Evolutionary conservation across 2,888 invertebrate genomes (phyloP).

Genomic region (Scaptomyza caliginosa): DNA sequence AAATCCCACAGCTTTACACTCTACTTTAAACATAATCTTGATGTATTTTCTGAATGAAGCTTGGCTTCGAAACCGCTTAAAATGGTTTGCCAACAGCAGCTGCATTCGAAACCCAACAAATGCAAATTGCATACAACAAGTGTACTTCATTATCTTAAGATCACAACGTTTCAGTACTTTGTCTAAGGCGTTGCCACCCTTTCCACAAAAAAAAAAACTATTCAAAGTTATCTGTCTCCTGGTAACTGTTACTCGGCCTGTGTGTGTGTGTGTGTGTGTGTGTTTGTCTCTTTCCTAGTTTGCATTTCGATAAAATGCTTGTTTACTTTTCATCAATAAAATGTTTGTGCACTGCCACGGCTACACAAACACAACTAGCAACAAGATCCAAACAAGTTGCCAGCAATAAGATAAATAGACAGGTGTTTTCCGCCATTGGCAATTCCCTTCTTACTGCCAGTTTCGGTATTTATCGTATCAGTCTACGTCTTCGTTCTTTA

Average conservation of each 20-base stretch:
- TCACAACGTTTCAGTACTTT: constrained; percentile 10
- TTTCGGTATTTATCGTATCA: constrained; percentile 17
- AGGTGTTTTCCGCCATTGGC: constrained; percentile 68
- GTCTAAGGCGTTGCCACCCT: background rate
- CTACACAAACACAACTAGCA: constrained; percentile 48
- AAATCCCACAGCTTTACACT: background rate
- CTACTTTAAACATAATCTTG: constrained; percentile 2
- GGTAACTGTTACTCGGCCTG: constrained; percentile 16
- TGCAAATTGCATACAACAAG: constrained; percentile 22
- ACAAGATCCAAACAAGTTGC: constrained; percentile 17
- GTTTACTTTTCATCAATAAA: constrained; percentile 78
- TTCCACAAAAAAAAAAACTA: constrained; percentile 4
- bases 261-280: constrained; percentile 6
- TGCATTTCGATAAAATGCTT: constrained; percentile 48
- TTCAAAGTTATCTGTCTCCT: constrained; percentile 32
- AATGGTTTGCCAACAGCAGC: constrained; percentile 11
- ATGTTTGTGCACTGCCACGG: constrained; percentile 58
- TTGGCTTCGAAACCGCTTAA: constrained; percentile 4
- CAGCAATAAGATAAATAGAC: constrained; percentile 50
- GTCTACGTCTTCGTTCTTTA: constrained; percentile 29
- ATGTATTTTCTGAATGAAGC: background rate
- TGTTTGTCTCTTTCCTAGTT: constrained; percentile 26
- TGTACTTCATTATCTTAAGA: constrained; percentile 46
- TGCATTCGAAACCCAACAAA: constrained; percentile 24
- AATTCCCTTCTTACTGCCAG: constrained; percentile 21